Conservation (phyloP, 2,797 vertebrate genomes). For the Anniella stebbinsi region DNA sequence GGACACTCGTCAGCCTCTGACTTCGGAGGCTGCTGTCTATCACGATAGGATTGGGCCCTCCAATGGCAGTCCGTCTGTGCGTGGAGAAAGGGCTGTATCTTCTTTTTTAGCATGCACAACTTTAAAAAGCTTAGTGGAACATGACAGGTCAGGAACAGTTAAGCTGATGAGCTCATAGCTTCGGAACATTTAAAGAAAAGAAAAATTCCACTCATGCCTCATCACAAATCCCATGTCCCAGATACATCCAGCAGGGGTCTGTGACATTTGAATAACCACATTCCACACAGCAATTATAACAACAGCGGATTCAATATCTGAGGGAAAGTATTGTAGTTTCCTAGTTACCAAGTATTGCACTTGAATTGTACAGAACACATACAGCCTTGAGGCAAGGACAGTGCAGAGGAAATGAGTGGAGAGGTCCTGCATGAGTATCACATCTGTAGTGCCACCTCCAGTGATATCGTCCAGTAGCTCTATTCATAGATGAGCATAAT, state of each 20-base stretch:
- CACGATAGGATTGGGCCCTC: no score
- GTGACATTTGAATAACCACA: background rate
- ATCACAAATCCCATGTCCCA: background rate
- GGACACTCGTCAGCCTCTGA: no score
- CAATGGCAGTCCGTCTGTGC: background rate
- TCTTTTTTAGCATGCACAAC: background rate
- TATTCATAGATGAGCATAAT: background rate
- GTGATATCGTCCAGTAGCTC: background rate
- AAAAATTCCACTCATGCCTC: background rate
- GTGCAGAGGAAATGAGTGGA: background rate
- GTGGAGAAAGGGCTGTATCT: background rate
- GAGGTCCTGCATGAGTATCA: background rate
- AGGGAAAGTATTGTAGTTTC: background rate
- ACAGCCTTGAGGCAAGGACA: background rate
- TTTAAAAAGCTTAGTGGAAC: background rate
- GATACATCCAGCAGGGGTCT: background rate
- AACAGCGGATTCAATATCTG: background rate
- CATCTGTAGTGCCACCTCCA: background rate
- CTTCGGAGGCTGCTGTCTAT: no score
- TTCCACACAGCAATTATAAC: background rate
- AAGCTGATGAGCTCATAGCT: background rate
- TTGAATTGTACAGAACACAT: conserved; percentile 5
- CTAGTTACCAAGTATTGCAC: background rate
- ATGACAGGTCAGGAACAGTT: background rate
- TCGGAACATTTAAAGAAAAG: background rate